These are phyloP conservation scores for Branchipolynoe longqiensis DNA, from an alignment of 2,888 invertebrate species.

Conservation along the genomic window DNA sequence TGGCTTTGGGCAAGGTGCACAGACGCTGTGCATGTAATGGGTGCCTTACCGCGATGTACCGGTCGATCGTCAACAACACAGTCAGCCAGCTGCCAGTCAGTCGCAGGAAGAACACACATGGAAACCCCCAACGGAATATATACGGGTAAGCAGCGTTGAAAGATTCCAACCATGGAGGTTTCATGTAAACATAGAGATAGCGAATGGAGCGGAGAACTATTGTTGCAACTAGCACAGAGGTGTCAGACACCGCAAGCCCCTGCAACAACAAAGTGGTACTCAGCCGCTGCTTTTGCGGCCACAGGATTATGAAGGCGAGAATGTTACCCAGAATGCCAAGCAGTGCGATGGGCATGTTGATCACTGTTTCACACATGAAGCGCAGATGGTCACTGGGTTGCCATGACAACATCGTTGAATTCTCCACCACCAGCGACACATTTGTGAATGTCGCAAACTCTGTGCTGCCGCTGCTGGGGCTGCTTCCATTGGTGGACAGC, in stretches of 20 bases:
- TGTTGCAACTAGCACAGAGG: conserved; percentile 60
- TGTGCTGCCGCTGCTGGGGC: neutral
- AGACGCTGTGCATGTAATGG: conserved; percentile 68
- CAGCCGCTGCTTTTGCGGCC: conserved; percentile 62
- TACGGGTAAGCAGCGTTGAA: conserved; percentile 54
- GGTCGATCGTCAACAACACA: conserved; percentile 67
- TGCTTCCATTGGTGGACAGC: neutral
- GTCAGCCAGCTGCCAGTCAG: conserved; percentile 67
- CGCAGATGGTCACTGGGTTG: conserved; percentile 35
- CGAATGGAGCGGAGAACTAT: conserved; percentile 63
- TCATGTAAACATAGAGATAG: conserved; percentile 47
- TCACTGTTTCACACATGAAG: conserved; percentile 61
- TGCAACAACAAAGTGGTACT: conserved; percentile 65
- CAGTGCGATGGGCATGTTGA: conserved; percentile 64
- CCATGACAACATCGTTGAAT: neutral
- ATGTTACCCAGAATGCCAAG: conserved; percentile 68
- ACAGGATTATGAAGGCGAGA: conserved; percentile 65
- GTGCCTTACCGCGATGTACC: conserved; percentile 67
- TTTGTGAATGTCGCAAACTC: neutral
- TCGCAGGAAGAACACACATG: conserved; percentile 63
- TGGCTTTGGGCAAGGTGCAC: conserved; percentile 64
- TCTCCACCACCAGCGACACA: neutral
- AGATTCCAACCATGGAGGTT: neutral
- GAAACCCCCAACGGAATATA: conserved; percentile 63
- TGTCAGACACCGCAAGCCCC: conserved; percentile 65